A percentile compares a stretch with the other conserved stretches of the same genome.
Conservation (phyloP, 2,113 vertebrate species). For the Clarias magur region DNA sequence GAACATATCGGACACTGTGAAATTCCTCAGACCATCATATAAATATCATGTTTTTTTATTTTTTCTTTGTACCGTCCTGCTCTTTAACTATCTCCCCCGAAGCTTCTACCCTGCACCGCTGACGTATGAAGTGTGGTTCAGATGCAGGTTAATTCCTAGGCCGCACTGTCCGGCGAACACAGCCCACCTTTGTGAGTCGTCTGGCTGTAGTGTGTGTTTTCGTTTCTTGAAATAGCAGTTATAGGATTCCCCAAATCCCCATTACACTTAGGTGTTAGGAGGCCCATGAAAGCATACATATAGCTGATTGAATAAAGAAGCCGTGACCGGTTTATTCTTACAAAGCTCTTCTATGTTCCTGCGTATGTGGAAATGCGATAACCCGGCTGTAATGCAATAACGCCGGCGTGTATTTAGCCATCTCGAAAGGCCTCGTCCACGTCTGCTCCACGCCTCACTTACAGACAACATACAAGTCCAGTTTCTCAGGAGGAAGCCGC, state of each 20-base stretch:
- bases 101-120: not conserved
- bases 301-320: constrained; percentile 54
- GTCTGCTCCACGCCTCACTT: not conserved
- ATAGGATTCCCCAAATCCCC: constrained; percentile 51
- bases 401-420: constrained; percentile 45
- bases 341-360: constrained; percentile 58
- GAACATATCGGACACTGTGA: not conserved
- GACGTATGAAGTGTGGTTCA: not conserved
- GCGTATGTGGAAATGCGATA: constrained; percentile 53
- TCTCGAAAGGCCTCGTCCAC: constrained; percentile 45
- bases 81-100: not conserved
- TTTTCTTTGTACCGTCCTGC: not conserved
- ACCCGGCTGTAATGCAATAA: constrained; percentile 56
- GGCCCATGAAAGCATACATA: constrained; percentile 43
- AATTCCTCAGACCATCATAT: not conserved
- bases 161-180: not conserved
- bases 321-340: constrained; percentile 49
- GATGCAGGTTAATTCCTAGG: not conserved
- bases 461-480: not conserved
- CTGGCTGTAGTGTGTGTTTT: constrained; percentile 30
- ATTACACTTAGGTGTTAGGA: constrained; percentile 51
- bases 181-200: constrained; percentile 24
- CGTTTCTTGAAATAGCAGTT: constrained; percentile 44
- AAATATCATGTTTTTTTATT: not conserved
- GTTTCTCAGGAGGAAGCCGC: not conserved